Base-by-base conservation (phyloP, 2,888 invertebrate species). In the Chalcosyrphus nemorum region DNA sequence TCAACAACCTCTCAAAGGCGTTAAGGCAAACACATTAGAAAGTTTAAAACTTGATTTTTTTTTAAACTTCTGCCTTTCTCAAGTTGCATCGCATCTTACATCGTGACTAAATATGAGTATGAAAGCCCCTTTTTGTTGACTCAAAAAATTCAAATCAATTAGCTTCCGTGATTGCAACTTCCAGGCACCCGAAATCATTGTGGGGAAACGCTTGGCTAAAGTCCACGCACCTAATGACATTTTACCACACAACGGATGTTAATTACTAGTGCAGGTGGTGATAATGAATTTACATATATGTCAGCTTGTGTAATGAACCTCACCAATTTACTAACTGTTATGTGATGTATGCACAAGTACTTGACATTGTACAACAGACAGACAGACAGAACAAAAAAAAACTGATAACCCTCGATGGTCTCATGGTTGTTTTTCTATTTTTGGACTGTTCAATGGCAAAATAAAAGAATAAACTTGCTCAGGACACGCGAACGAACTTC, bases 291-390 rank as follows among this genome's bases (percentile, higher is more conserved):
- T 19, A 21, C n/a, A 0, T 56, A 21, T 19, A 0, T 56, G 21
- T 38, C 35, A 56, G 7, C 35, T 56, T 38, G 38, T 56, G 35
- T 21, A 56, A 56, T 56, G 19, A 56, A 13, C 9, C n/a, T 21
- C 21, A 35, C 13, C 21, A 35, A 17, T n/a, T 35, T 56, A 56
- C 56, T n/a, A 21, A 56, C 35, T 21, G 56, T n/a, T n/a, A n/a
- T 5, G 11, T 56, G 56, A 35, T 21, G 56, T 19, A 29, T 54
- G 11, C 35, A 7, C 38, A 56, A 2, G 35, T 21, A 56, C 35
- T 56, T 38, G 56, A 56, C 35, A 19, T 35, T 35, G 56, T 56
- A 7, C n/a, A n/a, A n/a, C n/a, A n/a, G n/a, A 32, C 19, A 35
- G 35, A 19, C 19, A 32, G 54, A 32, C 54, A 32, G 19, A 32